phyloP scores from a whole-genome alignment of 64 coral and sea anemone genomes.

The Exaiptasia diaphana region DNA sequence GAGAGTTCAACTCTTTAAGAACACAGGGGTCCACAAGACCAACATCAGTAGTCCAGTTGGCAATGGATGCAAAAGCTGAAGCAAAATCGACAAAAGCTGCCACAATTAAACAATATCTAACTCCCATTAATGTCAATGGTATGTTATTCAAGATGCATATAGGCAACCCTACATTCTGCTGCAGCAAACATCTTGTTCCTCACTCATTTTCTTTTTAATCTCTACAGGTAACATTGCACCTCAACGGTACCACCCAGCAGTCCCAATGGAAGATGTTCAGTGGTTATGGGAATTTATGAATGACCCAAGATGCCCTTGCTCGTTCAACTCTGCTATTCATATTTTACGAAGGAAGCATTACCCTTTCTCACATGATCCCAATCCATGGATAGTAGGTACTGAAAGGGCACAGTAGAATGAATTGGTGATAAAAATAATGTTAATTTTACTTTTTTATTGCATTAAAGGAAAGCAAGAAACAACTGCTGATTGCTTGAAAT shows the following conservation, averaged over 20 bases:
- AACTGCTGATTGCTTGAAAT: slow-evolving; percentile 2
- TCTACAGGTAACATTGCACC: background rate
- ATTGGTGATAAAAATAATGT: slow-evolving; percentile 1
- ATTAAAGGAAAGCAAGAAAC: slow-evolving; percentile 2
- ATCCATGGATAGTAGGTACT: background rate
- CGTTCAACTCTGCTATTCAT: background rate
- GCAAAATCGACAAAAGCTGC: background rate
- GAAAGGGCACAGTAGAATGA: background rate
- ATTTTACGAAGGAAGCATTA: background rate
- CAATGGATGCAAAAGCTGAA: background rate
- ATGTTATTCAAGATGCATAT: background rate
- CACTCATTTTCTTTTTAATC: background rate
- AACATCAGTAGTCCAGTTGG: background rate
- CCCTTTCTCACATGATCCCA: background rate
- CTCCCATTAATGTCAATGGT: background rate
- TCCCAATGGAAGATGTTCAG: slow-evolving; percentile 51
- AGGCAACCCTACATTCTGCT: background rate
- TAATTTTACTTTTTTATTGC: slow-evolving; percentile 12
- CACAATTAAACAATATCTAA: background rate
- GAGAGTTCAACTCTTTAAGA: slow-evolving; percentile 34
- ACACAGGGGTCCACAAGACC: background rate
- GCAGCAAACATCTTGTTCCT: background rate
- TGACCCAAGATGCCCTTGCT: slow-evolving; percentile 2
- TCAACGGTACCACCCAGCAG: slow-evolving; percentile 20
- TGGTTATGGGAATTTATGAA: slow-evolving; percentile 49